phyloP scores from a whole-genome alignment of 1,140 invertebrate species.

The Listronotus bonariensis region DNA sequence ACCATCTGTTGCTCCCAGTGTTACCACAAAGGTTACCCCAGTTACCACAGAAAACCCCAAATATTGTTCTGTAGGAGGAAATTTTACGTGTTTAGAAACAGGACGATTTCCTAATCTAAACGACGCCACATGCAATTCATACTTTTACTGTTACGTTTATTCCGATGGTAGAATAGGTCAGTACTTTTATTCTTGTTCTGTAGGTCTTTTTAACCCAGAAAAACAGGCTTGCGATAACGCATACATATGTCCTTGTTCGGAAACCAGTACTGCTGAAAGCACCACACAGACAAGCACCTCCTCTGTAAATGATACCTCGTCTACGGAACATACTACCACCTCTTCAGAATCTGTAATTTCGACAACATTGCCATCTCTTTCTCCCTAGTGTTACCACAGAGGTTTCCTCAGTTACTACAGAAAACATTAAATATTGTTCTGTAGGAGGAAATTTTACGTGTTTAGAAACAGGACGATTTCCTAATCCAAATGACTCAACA shows the following conservation, averaged over 20 bases:
- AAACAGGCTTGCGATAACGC: not conserved
- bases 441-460: not conserved
- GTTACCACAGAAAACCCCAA: not conserved
- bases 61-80: constrained; percentile 2
- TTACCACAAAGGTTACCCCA: not conserved
- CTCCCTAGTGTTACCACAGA: not conserved
- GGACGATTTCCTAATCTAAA: not conserved
- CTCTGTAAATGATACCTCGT: not conserved
- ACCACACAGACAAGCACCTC: not conserved
- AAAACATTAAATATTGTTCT: not conserved
- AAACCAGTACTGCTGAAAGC: too few relatives aligned
- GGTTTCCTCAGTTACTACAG: not conserved
- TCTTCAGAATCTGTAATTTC: not conserved
- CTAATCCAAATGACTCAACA: not conserved
- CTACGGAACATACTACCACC: not conserved
- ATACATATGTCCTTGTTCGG: too few relatives aligned
- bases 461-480: not conserved
- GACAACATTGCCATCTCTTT: not conserved
- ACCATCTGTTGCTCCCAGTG: not conserved
- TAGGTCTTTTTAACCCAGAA: not conserved
- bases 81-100: not conserved
- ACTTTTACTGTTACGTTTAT: not conserved
- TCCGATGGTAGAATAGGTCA: not conserved
- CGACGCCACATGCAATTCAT: not conserved
- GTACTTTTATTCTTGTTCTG: constrained; percentile 1